Evolutionary conservation across 2,797 vertebrate species (phyloP).

Genomic region (Macropodus opercularis): DNA sequence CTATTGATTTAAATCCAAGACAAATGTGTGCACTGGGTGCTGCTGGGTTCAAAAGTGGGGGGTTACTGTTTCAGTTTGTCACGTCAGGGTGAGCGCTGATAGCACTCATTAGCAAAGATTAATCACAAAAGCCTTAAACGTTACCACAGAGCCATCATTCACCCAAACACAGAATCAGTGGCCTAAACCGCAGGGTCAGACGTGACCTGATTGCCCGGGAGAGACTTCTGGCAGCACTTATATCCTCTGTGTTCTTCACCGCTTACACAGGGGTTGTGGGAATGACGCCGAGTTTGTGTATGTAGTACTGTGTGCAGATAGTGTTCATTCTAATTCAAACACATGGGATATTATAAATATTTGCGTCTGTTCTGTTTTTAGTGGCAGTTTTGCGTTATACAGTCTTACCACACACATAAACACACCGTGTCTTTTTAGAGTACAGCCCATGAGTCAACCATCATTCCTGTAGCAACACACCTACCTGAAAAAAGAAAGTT

Average conservation of each 20-base stretch:
- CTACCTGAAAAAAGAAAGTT: constrained; percentile 35
- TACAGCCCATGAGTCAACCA: constrained; percentile 34
- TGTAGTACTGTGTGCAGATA: constrained; percentile 67
- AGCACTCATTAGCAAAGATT: constrained; percentile 18
- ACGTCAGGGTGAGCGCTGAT: constrained; percentile 13
- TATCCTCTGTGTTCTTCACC: constrained; percentile 54
- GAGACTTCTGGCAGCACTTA: constrained; percentile 47
- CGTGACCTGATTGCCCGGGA: constrained; percentile 36
- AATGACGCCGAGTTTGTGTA: constrained; percentile 51
- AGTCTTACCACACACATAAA: constrained; percentile 53
- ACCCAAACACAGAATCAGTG: constrained; percentile 30
- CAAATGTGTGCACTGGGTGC: constrained; percentile 17
- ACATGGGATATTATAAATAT: constrained; percentile 72
- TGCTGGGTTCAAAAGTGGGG: constrained; percentile 25
- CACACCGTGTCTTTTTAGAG: constrained; percentile 20
- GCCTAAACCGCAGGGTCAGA: constrained; percentile 13
- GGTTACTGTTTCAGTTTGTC: constrained; percentile 35
- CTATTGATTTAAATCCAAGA: too few species aligned
- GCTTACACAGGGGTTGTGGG: constrained; percentile 46
- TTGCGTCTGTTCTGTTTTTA: constrained; percentile 70
- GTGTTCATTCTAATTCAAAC: constrained; percentile 59
- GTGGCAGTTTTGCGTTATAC: constrained; percentile 62
- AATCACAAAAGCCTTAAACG: constrained; percentile 39
- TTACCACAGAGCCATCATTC: constrained; percentile 29
- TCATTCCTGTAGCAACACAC: constrained; percentile 34